Percentiles rank a stretch among this genome's conserved stretches.
Evolutionary conservation across 2,113 vertebrate species (phyloP).

Genomic region (Bucco capensis): DNA sequence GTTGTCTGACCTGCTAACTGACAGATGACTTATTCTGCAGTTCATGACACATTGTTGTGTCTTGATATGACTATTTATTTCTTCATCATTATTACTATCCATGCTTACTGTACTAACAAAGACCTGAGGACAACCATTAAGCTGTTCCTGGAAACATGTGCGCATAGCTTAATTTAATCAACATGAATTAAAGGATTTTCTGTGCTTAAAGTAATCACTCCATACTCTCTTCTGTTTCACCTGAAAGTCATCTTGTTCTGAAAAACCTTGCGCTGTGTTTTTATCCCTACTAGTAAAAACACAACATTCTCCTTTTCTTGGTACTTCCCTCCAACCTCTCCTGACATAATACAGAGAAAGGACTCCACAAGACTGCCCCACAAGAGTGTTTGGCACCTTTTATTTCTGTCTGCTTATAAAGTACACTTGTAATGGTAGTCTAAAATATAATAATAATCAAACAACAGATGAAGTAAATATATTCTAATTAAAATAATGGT

Average conservation of each 20-base stretch:
- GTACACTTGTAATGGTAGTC: background rate
- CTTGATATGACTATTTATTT: background rate
- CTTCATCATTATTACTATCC: background rate
- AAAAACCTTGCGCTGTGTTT: background rate
- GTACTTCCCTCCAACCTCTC: background rate
- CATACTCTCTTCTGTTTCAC: background rate
- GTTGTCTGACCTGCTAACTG: background rate
- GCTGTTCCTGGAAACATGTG: conserved; percentile 9
- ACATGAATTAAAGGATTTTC: conserved; percentile 24
- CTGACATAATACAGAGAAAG: background rate
- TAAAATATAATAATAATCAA: background rate
- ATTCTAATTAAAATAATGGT: background rate
- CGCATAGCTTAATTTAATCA: conserved; percentile 1
- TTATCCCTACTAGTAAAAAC: background rate
- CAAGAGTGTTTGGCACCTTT: background rate
- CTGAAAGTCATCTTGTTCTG: background rate
- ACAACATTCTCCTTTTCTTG: background rate
- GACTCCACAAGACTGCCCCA: background rate
- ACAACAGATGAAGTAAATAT: background rate
- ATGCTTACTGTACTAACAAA: background rate
- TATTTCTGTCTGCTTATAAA: background rate
- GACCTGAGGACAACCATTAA: background rate
- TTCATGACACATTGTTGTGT: background rate
- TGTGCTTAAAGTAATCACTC: background rate
- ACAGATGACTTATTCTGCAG: background rate